Conservation (phyloP, 2,888 invertebrate genomes). For the Lasiommata megera region DNA sequence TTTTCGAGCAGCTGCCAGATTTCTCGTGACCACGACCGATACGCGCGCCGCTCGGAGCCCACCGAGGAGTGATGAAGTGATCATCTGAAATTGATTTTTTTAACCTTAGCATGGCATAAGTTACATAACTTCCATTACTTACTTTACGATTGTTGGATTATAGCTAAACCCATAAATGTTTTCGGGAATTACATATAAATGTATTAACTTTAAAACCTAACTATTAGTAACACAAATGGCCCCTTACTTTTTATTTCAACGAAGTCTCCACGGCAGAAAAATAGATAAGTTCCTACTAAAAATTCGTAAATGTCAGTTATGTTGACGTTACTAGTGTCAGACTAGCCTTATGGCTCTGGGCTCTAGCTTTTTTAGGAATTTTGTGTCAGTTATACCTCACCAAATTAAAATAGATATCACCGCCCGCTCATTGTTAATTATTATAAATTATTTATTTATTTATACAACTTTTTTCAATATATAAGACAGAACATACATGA, state of each 20-base stretch:
- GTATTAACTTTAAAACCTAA: background rate
- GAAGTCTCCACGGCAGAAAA: conserved; percentile 13
- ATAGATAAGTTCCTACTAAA: too few relatives aligned
- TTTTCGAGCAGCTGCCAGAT: conserved; percentile 88
- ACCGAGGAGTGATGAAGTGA: conserved; percentile 74
- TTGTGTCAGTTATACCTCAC: too few relatives aligned
- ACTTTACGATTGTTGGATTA: background rate
- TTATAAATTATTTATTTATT: too few relatives aligned
- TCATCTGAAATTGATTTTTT: conserved; percentile 74
- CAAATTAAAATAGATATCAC: too few relatives aligned
- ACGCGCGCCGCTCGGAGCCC: conserved; percentile 74
- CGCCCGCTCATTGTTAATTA: too few relatives aligned
- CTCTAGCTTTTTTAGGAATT: too few relatives aligned
- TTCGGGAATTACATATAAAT: background rate
- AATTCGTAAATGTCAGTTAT: too few relatives aligned
- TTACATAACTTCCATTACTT: conserved; percentile 35
- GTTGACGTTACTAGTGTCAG: too few relatives aligned
- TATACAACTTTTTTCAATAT: too few relatives aligned
- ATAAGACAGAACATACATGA: too few relatives aligned
- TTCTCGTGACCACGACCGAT: conserved; percentile 82
- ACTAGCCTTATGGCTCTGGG: too few relatives aligned
- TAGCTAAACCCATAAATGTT: background rate
- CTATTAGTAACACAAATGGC: background rate
- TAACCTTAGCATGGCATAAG: conserved; percentile 50
- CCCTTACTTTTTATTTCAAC: background rate